A percentile compares a stretch with the other conserved stretches of the same genome.
These are phyloP conservation scores for Upupa epops DNA, from an alignment of 2,113 vertebrate genomes.

Conservation along the genomic window DNA sequence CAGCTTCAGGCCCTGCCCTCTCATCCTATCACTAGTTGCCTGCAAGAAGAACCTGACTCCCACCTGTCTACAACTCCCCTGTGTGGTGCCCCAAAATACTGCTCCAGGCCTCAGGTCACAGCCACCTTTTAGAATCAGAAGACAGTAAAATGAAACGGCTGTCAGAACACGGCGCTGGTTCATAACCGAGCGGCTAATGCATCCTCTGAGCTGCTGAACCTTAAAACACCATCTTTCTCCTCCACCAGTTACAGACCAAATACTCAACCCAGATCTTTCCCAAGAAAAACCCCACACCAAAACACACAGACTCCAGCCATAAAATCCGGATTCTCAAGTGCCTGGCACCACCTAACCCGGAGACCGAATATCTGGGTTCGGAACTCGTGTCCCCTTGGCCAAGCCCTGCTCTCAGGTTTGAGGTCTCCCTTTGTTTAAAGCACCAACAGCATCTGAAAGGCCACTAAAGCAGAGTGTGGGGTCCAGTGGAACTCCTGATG, in stretches of 20 bases:
- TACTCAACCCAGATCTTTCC: not conserved
- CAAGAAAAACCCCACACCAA: no score
- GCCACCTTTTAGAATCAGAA: not conserved
- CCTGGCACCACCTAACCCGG: no score
- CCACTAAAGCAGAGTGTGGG: rapidly evolving
- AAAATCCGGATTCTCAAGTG: no score
- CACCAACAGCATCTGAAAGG: not conserved
- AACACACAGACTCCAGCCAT: no score
- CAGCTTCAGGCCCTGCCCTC: no score
- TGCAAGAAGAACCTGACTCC: no score
- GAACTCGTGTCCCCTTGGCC: not conserved
- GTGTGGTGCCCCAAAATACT: not conserved
- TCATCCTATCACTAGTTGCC: no score
- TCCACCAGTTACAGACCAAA: not conserved
- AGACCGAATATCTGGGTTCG: no score
- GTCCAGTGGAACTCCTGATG: no score
- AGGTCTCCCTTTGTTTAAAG: not conserved
- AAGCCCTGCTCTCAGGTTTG: not conserved
- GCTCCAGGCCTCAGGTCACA: rapidly evolving
- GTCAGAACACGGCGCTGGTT: not conserved
- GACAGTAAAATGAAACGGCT: not conserved
- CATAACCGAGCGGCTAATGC: not conserved
- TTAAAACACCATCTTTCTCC: not conserved
- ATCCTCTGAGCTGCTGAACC: not conserved
- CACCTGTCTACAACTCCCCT: no score